Conservation (phyloP, 2,888 invertebrate genomes). For the Dicyrtoma fusca region DNA sequence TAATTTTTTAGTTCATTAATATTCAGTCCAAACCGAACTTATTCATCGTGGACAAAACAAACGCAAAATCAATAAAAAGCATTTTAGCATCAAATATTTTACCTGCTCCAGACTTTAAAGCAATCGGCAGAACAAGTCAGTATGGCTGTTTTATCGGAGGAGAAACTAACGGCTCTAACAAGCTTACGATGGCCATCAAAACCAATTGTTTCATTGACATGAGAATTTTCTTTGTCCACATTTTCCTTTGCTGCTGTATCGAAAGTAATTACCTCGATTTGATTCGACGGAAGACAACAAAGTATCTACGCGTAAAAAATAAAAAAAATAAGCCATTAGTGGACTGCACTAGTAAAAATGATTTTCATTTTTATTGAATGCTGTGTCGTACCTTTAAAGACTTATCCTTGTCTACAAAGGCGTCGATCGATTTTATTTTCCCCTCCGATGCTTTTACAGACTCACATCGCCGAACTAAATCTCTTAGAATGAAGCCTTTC, state of each 20-base stretch:
- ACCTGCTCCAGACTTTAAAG: slow-evolving; percentile 93
- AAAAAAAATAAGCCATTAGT: neutral
- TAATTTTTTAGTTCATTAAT: neutral
- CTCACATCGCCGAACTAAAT: slow-evolving; percentile 49
- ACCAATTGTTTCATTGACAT: slow-evolving; percentile 38
- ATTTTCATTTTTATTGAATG: slow-evolving; percentile 1
- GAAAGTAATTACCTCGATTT: slow-evolving; percentile 47
- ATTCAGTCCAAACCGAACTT: slow-evolving; percentile 25
- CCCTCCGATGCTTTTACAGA: slow-evolving; percentile 58
- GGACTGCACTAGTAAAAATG: neutral
- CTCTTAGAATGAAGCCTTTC: slow-evolving; percentile 43
- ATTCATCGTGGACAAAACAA: too few species aligned
- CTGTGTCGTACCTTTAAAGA: slow-evolving; percentile 69
- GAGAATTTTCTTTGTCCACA: slow-evolving; percentile 3
- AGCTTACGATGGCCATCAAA: slow-evolving; percentile 84
- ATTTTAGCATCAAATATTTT: slow-evolving; percentile 37
- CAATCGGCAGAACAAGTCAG: slow-evolving; percentile 84
- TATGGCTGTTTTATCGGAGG: slow-evolving; percentile 85
- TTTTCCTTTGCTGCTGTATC: neutral
- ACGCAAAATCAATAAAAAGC: neutral
- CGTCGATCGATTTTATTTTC: slow-evolving; percentile 69
- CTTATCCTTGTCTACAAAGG: slow-evolving; percentile 72
- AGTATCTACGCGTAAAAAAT: slow-evolving; percentile 43
- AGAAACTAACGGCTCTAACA: slow-evolving; percentile 83
- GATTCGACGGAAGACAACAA: slow-evolving; percentile 55